Percentiles rank a stretch among this genome's conserved stretches.
These are phyloP conservation scores for Drosophila vallismaia DNA, from an alignment of 2,888 invertebrate genomes.

Conservation along the genomic window DNA sequence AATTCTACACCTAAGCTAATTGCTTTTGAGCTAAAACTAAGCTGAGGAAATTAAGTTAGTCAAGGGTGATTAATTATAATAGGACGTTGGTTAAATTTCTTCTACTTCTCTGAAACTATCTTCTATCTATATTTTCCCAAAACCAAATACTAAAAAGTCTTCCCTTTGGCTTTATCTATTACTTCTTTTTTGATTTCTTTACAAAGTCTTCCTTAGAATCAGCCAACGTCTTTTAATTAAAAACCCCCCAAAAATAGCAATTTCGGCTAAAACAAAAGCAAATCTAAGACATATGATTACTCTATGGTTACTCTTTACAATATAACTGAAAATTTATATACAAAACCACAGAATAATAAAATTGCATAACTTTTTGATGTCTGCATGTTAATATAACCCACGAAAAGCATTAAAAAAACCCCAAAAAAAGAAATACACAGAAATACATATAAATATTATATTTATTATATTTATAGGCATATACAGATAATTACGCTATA, in stretches of 20 bases:
- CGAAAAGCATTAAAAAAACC: constrained; percentile 1
- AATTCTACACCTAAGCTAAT: constrained; percentile 32
- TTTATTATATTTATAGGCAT: constrained; percentile 39
- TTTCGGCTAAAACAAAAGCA: constrained; percentile 31
- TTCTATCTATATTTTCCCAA: background rate
- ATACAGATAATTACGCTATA: constrained; percentile 53
- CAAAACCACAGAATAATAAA: constrained; percentile 18
- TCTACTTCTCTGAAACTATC: too few species aligned
- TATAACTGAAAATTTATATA: constrained; percentile 36
- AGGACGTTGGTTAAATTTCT: background rate
- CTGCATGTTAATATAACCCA: constrained; percentile 69
- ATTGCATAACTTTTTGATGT: constrained; percentile 68
- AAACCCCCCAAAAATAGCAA: constrained; percentile 4
- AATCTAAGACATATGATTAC: constrained; percentile 37
- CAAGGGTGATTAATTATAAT: background rate
- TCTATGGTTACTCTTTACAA: constrained; percentile 24
- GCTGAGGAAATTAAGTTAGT: constrained; percentile 12
- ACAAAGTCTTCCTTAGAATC: constrained; percentile 24
- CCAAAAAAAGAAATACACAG: constrained; percentile 9
- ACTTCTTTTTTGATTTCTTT: background rate
- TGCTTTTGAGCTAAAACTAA: constrained; percentile 30
- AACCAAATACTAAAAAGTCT: constrained; percentile 7
- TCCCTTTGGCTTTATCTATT: background rate
- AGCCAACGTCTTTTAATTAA: constrained; percentile 1
- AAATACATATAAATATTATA: constrained; percentile 32